Conservation (phyloP, 2,113 vertebrate genomes). For the Lophochroa leadbeateri region DNA sequence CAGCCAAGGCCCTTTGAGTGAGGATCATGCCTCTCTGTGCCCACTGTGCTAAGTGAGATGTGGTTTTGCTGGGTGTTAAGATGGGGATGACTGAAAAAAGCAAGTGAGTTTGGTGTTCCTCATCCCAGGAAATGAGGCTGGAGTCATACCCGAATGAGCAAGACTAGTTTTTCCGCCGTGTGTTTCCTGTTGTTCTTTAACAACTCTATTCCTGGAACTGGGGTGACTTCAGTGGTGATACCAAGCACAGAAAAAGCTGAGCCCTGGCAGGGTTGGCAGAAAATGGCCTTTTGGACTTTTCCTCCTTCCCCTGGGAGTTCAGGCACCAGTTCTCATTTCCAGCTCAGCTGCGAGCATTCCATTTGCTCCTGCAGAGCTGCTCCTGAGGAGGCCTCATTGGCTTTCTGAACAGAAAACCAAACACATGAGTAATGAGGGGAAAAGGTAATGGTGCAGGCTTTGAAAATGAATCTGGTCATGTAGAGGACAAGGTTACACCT, state of each 20-base stretch:
- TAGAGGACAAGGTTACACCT: not conserved
- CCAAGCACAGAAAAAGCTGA: not conserved
- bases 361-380: not conserved
- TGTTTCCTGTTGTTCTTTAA: slow-evolving; percentile 38
- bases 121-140: not conserved
- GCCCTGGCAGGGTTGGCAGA: not conserved
- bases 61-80: not conserved
- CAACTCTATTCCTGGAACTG: slow-evolving; percentile 23
- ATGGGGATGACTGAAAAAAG: not conserved
- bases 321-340: not conserved
- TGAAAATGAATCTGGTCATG: not conserved
- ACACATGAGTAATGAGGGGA: not conserved
- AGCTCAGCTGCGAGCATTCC: not conserved
- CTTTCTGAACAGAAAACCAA: not conserved
- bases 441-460: not conserved
- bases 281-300: not conserved
- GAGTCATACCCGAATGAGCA: fast-evolving
- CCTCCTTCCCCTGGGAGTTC: not conserved
- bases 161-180: not conserved
- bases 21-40: not conserved
- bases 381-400: not conserved
- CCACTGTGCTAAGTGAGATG: not conserved
- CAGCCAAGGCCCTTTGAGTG: not conserved
- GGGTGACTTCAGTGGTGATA: not conserved
- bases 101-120: fast-evolving